Base-by-base conservation (phyloP, 2,888 invertebrate species). In the Podotricha telesiphe region DNA sequence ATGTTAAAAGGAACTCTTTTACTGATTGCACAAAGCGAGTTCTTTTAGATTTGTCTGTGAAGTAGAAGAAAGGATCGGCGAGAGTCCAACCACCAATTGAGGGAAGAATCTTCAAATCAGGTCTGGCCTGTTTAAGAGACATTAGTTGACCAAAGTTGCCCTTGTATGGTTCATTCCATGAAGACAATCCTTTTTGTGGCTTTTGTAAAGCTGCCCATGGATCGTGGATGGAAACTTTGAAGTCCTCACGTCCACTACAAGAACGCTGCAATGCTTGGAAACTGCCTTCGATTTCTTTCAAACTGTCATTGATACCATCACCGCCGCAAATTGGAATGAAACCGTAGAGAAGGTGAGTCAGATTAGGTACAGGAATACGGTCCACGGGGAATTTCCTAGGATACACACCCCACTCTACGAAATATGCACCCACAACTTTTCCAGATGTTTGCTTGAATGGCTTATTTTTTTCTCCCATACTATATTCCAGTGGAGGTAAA, bases 151-250 rank as follows among this genome's bases (percentile, higher is more conserved):
- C 93, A 58, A 93, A 93, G 76, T 93, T 93, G 63, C 93, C 93
- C 75, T 93, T 93, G 82, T 93, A 93, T 45, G 93, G 93, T 71
- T 93, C 93, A 70, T 93, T 92, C 93, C 93, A 93, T 0, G 92
- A 91, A 5, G 86, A 83, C 55, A 93, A 71, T 10, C 92, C 93
- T 71, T 90, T 92, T 73, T 93, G 93, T 13, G 93, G 93, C 74
- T 93, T 93, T 73, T 93, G 93, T 1, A 93, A 78, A 64, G 93
- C 93, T 7, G 93, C 93, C 93, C 93, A 93, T 1, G 93, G 93
- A 71, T 93, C 93, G 53, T 93, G 93, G 50, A 93, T 93, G 17
- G 92, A 84, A 0, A 93, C 93, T 78, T 91, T 91, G 78, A 91
- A 93, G 76, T 91, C 91, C 78, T 93, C 91, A 5, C 93, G 86